Percentiles rank a stretch among this genome's conserved stretches.
phyloP scores from a whole-genome alignment of 2,113 vertebrate species.

The Hippocampus comes region DNA sequence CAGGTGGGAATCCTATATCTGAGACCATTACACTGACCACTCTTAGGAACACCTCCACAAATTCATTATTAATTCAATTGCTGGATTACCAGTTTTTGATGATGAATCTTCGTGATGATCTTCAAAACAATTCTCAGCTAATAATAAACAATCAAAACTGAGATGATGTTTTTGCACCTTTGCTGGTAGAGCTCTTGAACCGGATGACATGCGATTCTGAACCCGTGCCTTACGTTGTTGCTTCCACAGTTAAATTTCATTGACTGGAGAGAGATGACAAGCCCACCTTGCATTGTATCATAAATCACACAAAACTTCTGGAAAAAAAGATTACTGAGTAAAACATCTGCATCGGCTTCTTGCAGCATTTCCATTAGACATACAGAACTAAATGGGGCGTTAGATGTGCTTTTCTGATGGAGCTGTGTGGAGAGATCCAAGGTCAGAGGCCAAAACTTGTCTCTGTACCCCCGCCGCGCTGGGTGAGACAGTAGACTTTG shows the following conservation, averaged over 20 bases:
- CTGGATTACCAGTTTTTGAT: not conserved
- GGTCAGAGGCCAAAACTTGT: constrained; percentile 53
- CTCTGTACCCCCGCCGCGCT: constrained; percentile 47
- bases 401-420: constrained; percentile 30
- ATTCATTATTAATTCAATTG: not conserved
- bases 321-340: not conserved
- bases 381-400: constrained; percentile 3
- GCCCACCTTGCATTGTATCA: not conserved
- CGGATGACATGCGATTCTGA: not conserved
- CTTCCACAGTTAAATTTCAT: not conserved
- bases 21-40: not conserved
- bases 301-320: not conserved
- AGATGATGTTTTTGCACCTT: no score
- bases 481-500: constrained; percentile 47
- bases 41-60: not conserved
- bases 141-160: not conserved
- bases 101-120: not conserved
- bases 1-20: not conserved
- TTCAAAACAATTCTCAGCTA: not conserved
- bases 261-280: not conserved
- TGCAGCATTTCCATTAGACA: no score
- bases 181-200: not conserved
- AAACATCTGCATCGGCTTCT: not conserved
- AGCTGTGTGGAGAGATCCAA: constrained; percentile 25
- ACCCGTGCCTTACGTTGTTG: not conserved